Base-by-base conservation (phyloP, 2,797 vertebrate species). In the Pseudomugil tenellus region DNA sequence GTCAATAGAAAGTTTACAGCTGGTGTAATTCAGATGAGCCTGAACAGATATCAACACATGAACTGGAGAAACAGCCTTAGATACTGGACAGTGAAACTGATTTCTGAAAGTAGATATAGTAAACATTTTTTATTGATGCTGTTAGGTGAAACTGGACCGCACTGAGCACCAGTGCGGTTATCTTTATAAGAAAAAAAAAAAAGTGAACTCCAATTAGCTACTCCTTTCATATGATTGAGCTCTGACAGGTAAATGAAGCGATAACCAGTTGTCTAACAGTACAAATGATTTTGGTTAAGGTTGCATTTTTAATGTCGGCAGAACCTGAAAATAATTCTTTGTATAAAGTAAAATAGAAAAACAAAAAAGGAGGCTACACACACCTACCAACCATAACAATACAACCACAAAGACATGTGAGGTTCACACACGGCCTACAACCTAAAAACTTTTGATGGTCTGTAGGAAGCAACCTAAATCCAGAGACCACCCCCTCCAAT, bases 71-170 rank as follows among this genome's bases (percentile, higher is more conserved):
- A 12, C 37, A 71, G 32, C 41, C 48, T 67, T 8, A 56, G 32
- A 70, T n/a, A 26, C 26, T 48, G 37, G 34, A 67, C 25, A 52
- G 34, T 35, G 59, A 67, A 67, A 46, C 37, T 25, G 63, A 39
- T 67, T 29, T 48, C 53, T 14, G 52, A 35, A 70, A 58, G 11
- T n/a, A 56, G 6, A 63, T 81, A 84, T 73, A 83, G 21, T 58
- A 41, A 70, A 67, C 63, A 23, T 37, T 41, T 48, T 14, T 31
- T 14, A 61, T 21, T 23, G 23, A 16, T 10, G 8, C 29, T 17
- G 21, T 34, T 14, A 51, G 25, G 23, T 51, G 48, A 23, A 14
- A 51, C 13, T 51, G 13, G 23, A 26, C 23, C 6, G 23, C 0
- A 53, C 26, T 4, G 16, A 29, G 16, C 51, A 29, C 3, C 43